Evolutionary conservation across 2,113 vertebrate genomes (phyloP).

Genomic region (Onychorhynchus coronatus): DNA sequence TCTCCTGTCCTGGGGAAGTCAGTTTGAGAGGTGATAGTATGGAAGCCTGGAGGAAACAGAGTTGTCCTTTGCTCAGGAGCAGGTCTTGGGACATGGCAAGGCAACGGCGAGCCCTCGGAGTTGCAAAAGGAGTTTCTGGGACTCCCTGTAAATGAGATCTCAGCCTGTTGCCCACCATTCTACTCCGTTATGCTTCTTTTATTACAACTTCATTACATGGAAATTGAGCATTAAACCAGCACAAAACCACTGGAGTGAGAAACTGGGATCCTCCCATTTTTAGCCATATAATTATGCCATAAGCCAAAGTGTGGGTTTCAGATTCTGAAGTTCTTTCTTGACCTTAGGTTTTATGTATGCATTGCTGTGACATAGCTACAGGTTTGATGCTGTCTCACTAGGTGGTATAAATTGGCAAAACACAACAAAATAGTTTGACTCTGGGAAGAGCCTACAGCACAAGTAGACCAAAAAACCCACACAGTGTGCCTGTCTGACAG

Average conservation of each 20-base stretch:
- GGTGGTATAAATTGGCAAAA: neutral
- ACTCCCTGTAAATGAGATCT: neutral
- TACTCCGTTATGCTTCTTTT: neutral
- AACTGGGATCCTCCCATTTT: neutral
- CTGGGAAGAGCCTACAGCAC: neutral
- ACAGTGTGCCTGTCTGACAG: neutral
- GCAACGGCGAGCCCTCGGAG: accelerated
- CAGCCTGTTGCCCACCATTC: neutral
- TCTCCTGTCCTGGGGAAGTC: neutral
- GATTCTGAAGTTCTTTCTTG: neutral
- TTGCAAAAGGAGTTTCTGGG: neutral
- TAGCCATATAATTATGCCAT: neutral
- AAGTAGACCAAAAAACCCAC: neutral
- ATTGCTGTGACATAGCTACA: neutral
- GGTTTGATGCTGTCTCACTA: neutral
- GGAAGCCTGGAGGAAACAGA: neutral
- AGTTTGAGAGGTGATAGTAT: neutral
- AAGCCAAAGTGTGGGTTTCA: neutral
- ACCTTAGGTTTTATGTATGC: neutral
- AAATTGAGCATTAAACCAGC: slow-evolving; percentile 12
- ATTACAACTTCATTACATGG: neutral
- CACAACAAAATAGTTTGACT: neutral
- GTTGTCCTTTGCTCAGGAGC: neutral
- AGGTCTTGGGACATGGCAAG: neutral
- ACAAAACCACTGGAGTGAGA: neutral